A percentile compares a stretch with the other conserved stretches of the same genome.
Evolutionary conservation across 2,113 vertebrate species (phyloP).

Genomic region (pig (Sus scrofa)): DNA sequence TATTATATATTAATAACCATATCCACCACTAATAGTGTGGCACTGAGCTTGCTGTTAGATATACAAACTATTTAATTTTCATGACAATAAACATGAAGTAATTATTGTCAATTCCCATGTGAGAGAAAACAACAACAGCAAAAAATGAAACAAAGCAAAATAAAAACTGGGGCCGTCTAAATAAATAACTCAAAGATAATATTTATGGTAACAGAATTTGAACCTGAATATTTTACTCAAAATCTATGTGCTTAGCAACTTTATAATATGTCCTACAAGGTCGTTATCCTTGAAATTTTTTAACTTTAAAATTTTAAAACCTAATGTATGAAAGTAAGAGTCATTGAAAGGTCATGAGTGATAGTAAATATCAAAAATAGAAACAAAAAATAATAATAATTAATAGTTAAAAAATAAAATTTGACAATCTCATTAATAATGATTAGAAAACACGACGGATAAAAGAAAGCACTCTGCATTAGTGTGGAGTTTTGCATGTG

Average conservation of each 20-base stretch:
- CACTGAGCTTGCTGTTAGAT: background rate
- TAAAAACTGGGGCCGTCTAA: background rate
- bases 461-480: background rate
- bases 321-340: background rate
- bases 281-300: background rate
- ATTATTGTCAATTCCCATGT: background rate
- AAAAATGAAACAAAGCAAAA: background rate
- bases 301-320: background rate
- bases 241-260: background rate
- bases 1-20: background rate
- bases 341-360: background rate
- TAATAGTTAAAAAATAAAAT: background rate
- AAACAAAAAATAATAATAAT: background rate
- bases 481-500: background rate
- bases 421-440: conserved; percentile 23
- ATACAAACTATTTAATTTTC: background rate
- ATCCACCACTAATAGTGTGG: background rate
- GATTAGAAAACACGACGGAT: background rate
- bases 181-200: background rate
- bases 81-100: background rate
- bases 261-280: background rate
- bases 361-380: background rate
- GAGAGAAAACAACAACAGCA: background rate
- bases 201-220: background rate
- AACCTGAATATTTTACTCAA: background rate